Conservation (phyloP, 2,797 vertebrate genomes). For the Gymnopithys bicolor region DNA sequence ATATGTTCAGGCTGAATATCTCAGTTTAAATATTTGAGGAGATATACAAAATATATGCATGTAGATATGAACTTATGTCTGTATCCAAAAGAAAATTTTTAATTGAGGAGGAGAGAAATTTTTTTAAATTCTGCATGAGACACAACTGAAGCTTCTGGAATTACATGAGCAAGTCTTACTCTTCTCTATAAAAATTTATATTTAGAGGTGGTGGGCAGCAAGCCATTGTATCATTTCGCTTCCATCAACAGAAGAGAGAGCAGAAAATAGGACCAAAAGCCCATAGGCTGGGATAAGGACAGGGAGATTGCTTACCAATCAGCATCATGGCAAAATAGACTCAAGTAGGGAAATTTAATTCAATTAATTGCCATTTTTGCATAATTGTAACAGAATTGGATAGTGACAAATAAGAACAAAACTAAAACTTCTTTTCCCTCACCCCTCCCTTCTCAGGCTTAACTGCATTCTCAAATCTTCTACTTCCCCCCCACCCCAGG, state of each 20-base stretch:
- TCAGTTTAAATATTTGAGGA: background rate
- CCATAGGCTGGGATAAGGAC: background rate
- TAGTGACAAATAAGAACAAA: background rate
- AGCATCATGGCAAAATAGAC: background rate
- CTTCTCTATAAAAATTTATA: background rate
- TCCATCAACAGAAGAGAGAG: background rate
- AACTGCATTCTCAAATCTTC: background rate
- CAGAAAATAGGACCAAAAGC: background rate
- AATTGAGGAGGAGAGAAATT: background rate
- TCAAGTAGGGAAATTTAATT: background rate
- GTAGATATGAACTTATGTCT: background rate
- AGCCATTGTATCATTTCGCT: background rate
- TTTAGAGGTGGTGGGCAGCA: background rate
- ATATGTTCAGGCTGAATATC: background rate
- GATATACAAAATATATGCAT: background rate
- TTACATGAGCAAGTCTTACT: background rate
- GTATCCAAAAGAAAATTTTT: background rate
- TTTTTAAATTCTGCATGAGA: background rate
- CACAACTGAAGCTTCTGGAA: background rate
- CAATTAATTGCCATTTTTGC: background rate
- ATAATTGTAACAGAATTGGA: background rate
- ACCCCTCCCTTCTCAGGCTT: background rate
- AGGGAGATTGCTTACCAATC: background rate
- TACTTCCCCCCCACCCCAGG: fast-evolving
- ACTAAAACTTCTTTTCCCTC: background rate